Base-by-base conservation (phyloP, 2,797 vertebrate species). In the Hybognathus amarus region DNA sequence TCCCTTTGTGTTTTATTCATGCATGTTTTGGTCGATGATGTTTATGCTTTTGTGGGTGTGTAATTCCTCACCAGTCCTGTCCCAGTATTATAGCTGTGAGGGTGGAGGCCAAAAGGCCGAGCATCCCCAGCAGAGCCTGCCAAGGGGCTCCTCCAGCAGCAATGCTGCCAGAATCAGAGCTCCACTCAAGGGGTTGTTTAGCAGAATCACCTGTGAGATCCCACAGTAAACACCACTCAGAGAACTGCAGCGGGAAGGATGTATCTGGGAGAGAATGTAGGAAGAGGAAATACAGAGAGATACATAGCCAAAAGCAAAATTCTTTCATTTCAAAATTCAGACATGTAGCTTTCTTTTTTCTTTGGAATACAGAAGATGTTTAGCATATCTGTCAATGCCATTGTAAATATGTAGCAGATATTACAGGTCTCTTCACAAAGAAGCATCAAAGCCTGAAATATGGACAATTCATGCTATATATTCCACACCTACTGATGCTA, bases 161-260 rank as follows among this genome's bases (percentile, higher is more conserved):
- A 95, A 83, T 0, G 94, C 92, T 7, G 79, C 82, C 87, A 95
- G 81, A 81, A 95, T 93, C 85, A 95, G 85, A 79, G 81, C 91
- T 2, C 94, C 94, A 52, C 92, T 93, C 86, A 95, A 77, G 0
- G 94, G 94, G 90, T 95, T 95, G 90, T 95, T 94, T 64, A 92
- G 93, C 68, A 95, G 88, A 78, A 92, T 95, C 87, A 95, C 94
- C 68, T 90, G 87, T 80, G 90, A 27, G 83, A 94, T 92, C 40
- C 92, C 94, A 54, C 94, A n/a, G 90, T 36, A 95, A 89, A 79
- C 87, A 84, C 90, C 93, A 95, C 77, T 94, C 90, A 3, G 47
- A 83, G 91, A 95, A 88, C 91, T 94, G 94, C 85, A 94, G 83
- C 18, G 81, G 77, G 73, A 93, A 92, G 4, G 42, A 24, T 86